Base-by-base conservation (phyloP, 2,797 vertebrate species). In the Gallinago nigripennis region DNA sequence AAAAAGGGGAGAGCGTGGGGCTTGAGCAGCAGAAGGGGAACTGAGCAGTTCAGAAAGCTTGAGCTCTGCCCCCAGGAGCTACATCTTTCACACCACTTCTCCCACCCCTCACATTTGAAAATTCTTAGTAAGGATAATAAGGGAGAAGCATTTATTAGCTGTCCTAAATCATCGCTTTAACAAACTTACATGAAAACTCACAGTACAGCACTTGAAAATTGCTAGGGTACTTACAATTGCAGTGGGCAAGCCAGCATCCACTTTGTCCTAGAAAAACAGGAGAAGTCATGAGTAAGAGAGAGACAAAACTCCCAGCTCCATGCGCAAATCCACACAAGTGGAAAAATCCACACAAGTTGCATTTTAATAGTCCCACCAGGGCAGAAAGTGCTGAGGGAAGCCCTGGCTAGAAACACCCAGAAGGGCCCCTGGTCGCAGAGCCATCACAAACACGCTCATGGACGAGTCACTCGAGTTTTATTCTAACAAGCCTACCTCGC, bases 181-280 rank as follows among this genome's bases (percentile, higher is more conserved):
- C 30, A 71, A 83, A 81, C 2, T 58, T 21, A 63, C 37, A 64
- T 6, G 11, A 71, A 68, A 72, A 50, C 39, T n/a, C 65, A 54
- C 18, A 11, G 30, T 5, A 65, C 9, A n/a, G 39, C 4, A 58
- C 7, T 79, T 41, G 31, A 61, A 63, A 83, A 68, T 2, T 41
- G 7, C 51, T 8, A 39, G 43, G 33, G 64, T 97, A 98, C 99
- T 99, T 97, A 99, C 99, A 95, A 99, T 99, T 70, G 99, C 99
- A 89, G 99, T 99, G 18, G 99, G 99, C 79, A 99, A 98, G 61
- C 99, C 99, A 94, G 99, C 99, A 97, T 99, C 99, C 79, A 99
- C 99, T 98, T 99, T 99, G 97, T 99, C 99, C 99, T 99, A 96
- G 65, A 92, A 87, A 95, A 80, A 82, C 27, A 91, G 48, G 30